Base-by-base conservation (phyloP, 2,888 invertebrate genomes). In the Scelioninae gen. 2 region DNA sequence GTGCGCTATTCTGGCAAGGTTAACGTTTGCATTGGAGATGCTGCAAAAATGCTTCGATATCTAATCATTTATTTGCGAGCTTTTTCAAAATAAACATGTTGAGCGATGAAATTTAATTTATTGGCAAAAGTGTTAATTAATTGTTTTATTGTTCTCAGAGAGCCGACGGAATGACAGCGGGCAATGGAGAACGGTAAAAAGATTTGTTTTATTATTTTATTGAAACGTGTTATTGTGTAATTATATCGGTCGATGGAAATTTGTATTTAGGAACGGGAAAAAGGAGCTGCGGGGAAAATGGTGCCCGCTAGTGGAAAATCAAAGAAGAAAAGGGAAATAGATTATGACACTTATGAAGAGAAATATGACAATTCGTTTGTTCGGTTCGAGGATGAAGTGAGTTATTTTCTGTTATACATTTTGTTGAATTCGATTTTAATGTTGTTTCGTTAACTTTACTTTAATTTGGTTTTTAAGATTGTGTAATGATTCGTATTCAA, bases 1-100 rank as follows among this genome's bases (percentile, higher is more conserved):
- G 77, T 72, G 60, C 53, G 53, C 60, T 10, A 55, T 61, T 64
- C 73, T 71, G 61, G 68, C 68, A 57, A 71, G 64, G 52, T 61
- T 71, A 46, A 67, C 65, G 48, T 60, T 46, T 60, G 60, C 46
- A 46, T 53, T 52, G 15, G 48, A 60, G 25, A 50, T 25, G 33
- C 31, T 37, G 2, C 25, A 19, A 48, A 31, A 53, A 35, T 33
- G 37, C 45, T 39, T 58, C 55, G 46, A 68, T 68, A 73, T 28
- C 57, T 45, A 53, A 67, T 63, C 50, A 25, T n/a, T 39, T n/a
- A 15, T 52, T 52, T 15, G 10, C 55, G 31, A 55, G 45, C 53
- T 31, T 55, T 48, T 15, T 9, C 28, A 6, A 31, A 31, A n/a
- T n/a, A n/a, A 48, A 22, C 22, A 22, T 22, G 5, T 4, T 22